Conservation (phyloP, 2,888 invertebrate genomes). For the Petrophora chlorosata region DNA sequence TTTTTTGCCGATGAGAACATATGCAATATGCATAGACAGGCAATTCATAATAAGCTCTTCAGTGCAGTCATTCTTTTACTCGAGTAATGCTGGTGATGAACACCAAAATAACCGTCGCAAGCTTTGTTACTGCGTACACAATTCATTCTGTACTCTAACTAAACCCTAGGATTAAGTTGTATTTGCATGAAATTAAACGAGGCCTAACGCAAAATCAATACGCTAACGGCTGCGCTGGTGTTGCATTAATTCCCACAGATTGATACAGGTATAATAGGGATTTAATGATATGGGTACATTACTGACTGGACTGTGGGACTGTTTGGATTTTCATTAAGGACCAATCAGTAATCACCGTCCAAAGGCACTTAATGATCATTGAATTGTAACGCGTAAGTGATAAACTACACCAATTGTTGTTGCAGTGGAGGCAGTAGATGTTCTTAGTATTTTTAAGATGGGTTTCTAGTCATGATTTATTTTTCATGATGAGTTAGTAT, state of each 20-base stretch:
- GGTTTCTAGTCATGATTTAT: too few species aligned
- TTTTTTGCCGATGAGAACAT: too few species aligned
- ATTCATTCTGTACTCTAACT: constrained; percentile 3
- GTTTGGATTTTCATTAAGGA: neutral
- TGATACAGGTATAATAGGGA: constrained; percentile 20
- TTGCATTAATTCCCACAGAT: constrained; percentile 35
- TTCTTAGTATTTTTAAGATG: too few species aligned
- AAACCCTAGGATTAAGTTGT: constrained; percentile 24
- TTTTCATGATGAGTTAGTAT: too few species aligned
- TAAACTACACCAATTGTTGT: too few species aligned
- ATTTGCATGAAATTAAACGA: constrained; percentile 27
- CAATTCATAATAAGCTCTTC: too few species aligned
- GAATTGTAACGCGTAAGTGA: neutral
- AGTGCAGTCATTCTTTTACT: too few species aligned
- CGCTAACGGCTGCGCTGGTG: constrained; percentile 25
- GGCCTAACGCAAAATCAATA: constrained; percentile 36
- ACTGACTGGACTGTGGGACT: neutral
- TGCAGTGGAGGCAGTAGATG: too few species aligned
- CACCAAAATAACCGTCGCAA: neutral
- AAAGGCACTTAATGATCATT: neutral
- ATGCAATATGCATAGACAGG: too few species aligned
- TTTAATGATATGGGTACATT: neutral
- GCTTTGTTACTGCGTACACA: neutral
- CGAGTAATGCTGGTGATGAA: too few species aligned
- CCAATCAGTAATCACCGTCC: neutral